A percentile compares a stretch with the other conserved stretches of the same genome.
Conservation (phyloP, 2,888 invertebrate species). For the Operophtera brumata region DNA sequence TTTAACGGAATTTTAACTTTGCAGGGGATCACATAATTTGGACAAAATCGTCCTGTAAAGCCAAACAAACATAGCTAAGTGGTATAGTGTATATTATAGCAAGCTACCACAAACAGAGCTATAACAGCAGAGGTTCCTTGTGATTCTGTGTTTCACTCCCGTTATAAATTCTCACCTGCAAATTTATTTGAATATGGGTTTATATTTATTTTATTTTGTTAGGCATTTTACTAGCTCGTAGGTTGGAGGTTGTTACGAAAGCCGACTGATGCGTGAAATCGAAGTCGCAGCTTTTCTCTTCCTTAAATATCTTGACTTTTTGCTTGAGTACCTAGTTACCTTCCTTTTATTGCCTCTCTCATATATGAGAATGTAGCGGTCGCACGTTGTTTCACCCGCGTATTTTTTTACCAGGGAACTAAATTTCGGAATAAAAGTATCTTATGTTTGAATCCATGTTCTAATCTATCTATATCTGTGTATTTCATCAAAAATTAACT, state of each 20-base stretch:
- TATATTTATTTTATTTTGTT: background rate
- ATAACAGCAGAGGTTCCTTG: too few relatives aligned
- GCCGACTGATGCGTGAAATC: constrained; percentile 58
- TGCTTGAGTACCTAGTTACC: constrained; percentile 10
- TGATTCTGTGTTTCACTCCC: background rate
- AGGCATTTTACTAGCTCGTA: constrained; percentile 17
- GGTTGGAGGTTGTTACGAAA: constrained; percentile 56
- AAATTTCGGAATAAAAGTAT: too few relatives aligned
- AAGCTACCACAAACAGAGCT: too few relatives aligned
- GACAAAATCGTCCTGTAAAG: too few relatives aligned
- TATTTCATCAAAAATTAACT: too few relatives aligned
- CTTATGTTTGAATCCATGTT: too few relatives aligned
- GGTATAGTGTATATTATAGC: too few relatives aligned
- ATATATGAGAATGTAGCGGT: background rate
- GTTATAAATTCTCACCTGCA: background rate
- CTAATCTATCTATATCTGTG: too few relatives aligned
- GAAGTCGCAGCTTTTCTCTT: constrained; percentile 39
- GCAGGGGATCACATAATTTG: background rate
- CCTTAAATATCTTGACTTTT: constrained; percentile 32
- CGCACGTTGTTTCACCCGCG: too few relatives aligned
- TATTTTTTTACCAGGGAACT: too few relatives aligned
- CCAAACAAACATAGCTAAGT: too few relatives aligned
- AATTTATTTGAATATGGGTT: background rate
- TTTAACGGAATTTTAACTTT: background rate
- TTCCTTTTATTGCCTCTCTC: constrained; percentile 28